These are phyloP conservation scores for Pangasianodon gigas DNA, from an alignment of 2,113 vertebrate species.

Conservation along the genomic window DNA sequence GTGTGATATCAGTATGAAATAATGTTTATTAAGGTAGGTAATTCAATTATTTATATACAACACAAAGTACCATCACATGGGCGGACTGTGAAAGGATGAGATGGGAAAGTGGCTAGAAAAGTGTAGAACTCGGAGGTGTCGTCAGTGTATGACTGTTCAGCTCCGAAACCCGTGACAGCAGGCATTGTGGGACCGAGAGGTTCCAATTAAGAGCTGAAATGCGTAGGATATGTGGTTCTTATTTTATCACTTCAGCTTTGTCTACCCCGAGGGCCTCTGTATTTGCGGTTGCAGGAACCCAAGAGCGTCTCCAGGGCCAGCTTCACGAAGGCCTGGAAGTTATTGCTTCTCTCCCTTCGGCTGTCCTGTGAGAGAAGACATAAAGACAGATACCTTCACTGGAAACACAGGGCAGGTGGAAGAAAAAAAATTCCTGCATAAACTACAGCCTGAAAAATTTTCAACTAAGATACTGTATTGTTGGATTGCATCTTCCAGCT, in stretches of 20 bases:
- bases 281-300: slow-evolving; percentile 74
- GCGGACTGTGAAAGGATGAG: slow-evolving; percentile 33
- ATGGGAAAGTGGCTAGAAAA: slow-evolving; percentile 26
- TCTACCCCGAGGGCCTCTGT: slow-evolving; percentile 61
- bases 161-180: slow-evolving; percentile 28
- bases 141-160: neutral
- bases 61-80: slow-evolving; percentile 57
- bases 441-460: neutral
- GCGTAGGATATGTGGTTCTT: neutral
- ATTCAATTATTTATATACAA: slow-evolving; percentile 67
- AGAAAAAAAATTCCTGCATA: neutral
- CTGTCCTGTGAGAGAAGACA: slow-evolving; percentile 71
- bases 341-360: slow-evolving; percentile 82
- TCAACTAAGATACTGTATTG: neutral
- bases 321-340: slow-evolving; percentile 79
- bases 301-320: slow-evolving; percentile 79
- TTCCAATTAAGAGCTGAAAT: neutral
- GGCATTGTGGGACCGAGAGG: slow-evolving; percentile 34
- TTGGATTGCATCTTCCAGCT: neutral
- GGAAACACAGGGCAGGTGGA: slow-evolving; percentile 53
- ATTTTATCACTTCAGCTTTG: slow-evolving; percentile 62
- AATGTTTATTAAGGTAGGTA: slow-evolving; percentile 42
- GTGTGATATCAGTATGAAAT: slow-evolving; percentile 12
- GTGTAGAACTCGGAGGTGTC: slow-evolving; percentile 38
- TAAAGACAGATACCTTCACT: slow-evolving; percentile 67